phyloP scores from a whole-genome alignment of 2,888 invertebrate species.

The Amiota communis region DNA sequence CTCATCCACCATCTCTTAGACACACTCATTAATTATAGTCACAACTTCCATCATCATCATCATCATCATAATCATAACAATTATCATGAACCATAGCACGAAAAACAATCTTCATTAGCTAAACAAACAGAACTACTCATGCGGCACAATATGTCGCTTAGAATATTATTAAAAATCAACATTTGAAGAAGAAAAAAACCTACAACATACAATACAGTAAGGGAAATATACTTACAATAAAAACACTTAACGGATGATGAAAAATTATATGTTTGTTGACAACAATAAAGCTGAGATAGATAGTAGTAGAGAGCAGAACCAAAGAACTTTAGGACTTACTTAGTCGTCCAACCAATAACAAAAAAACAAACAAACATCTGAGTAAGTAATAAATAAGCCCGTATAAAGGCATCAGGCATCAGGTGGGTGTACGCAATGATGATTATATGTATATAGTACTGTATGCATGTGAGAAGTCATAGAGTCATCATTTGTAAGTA shows the following conservation, averaged over 20 bases:
- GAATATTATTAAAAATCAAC: conserved; percentile 57
- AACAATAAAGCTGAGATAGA: conserved; percentile 31
- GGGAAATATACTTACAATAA: too few relatives aligned
- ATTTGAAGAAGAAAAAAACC: conserved; percentile 32
- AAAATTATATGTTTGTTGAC: conserved; percentile 51
- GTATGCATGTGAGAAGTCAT: neutral
- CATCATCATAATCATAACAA: too few relatives aligned
- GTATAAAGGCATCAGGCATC: conserved; percentile 50
- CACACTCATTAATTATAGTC: neutral
- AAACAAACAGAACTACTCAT: conserved; percentile 56
- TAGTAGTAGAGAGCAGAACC: neutral
- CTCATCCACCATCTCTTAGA: too few relatives aligned
- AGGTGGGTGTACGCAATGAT: conserved; percentile 45
- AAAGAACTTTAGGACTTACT: conserved; percentile 21
- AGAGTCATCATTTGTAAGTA: conserved; percentile 43
- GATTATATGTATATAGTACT: too few relatives aligned
- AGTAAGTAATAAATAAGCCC: conserved; percentile 63
- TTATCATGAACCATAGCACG: neutral
- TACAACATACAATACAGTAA: too few relatives aligned
- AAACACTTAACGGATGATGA: conserved; percentile 59
- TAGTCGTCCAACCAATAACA: neutral
- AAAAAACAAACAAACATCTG: conserved; percentile 50
- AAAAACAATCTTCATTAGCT: conserved; percentile 45
- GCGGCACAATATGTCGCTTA: conserved; percentile 57
- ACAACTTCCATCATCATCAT: too few relatives aligned